Evolutionary conservation across 1,140 invertebrate genomes (phyloP), one percentile per base, ranked within the genome.

Genomic region (Listronotus oregonensis): DNA sequence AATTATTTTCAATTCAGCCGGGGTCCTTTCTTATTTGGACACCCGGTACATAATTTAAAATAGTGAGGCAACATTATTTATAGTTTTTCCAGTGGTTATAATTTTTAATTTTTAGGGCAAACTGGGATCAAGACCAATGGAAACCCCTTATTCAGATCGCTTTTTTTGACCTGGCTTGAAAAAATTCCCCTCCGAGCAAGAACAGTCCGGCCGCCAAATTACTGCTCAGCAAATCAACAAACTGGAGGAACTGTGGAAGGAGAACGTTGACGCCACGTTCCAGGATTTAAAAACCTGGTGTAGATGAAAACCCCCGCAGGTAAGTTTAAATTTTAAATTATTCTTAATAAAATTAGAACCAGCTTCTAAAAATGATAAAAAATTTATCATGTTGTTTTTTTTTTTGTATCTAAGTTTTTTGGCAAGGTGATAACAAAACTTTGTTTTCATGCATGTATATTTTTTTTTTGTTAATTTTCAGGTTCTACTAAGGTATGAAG

Each of bases 91-190:
- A n/a, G n/a, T n/a, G 12, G 12, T 44, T 63, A 43, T 47, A n/a
- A 42, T 46, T 42, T 66, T 50, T 17, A 17, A 56, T 44, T 81
- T 97, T 9, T 97, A 98, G 80, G 97, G 98, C 78, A 97, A 99
- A 99, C 79, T 99, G 97, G 95, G 96, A 98, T 84, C 95, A 96
- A 80, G 95, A 97, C 63, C 95, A 98, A 78, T 99, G 97, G 97
- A 97, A 98, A 79, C 97, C 97, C 0, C 82, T 99, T 11, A 97
- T 98, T 56, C 95, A 70, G 97, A 99, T 80, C 90, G 97, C 21
- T 93, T 73, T 97, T 99, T 77, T 79, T 99, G 10, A 88, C 94
- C 0, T 99, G 97, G 97, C 81, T 99, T 12, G 96, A 99, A 0
- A 99, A 99, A 80, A 90, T 94, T 43, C 95, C n/a, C 95, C 44